Evolutionary conservation across 2,113 vertebrate genomes (phyloP), one percentile per base, ranked within the genome.

Genomic region (Brachionichthys hirsutus): DNA sequence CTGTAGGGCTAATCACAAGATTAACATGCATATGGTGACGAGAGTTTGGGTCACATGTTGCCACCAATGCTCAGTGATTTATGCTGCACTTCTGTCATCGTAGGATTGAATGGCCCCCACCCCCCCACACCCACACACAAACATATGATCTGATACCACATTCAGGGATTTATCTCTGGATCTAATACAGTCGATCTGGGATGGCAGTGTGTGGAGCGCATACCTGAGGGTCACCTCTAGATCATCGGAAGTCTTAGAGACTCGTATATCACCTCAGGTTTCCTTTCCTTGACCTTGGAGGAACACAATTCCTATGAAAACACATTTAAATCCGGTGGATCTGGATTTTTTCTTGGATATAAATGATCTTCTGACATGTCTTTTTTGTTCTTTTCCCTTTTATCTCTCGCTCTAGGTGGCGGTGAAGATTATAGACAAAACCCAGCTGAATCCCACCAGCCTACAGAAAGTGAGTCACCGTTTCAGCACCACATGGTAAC

Each of bases 341-440:
- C 24, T 30, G 24, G 24, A 30, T 30, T 30, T 30, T 30, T 30
- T 6, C 8, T 6, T 30, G 24, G 38, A 68, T 38, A 36, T 42
- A 65, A 70, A 60, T 40, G 64, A 47, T 70, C 54, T 59, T 80
- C 36, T 70, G 45, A 73, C 57, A 54, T 56, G n/a, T 54, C 17
- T 4, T 16, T 46, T 42, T 19, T 47, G 14, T 67, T 68, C 59
- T 62, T 19, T 44, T 10, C 57, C 88, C 66, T 77, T 24, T 83
- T 55, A 38, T 49, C 78, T 51, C 48, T 86, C 43, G 86, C 82
- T 58, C 72, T 47, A 95, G 96, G 96, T 98, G 78, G 95, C 96
- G 61, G 95, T 98, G 87, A 98, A 98, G 94, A 98, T 98, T 89
- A 98, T 98, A 89, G 96, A 98, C 91, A 98, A 98, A 92, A 98